phyloP scores from a whole-genome alignment of 2,888 invertebrate genomes.

The Eupeodes luniger region DNA sequence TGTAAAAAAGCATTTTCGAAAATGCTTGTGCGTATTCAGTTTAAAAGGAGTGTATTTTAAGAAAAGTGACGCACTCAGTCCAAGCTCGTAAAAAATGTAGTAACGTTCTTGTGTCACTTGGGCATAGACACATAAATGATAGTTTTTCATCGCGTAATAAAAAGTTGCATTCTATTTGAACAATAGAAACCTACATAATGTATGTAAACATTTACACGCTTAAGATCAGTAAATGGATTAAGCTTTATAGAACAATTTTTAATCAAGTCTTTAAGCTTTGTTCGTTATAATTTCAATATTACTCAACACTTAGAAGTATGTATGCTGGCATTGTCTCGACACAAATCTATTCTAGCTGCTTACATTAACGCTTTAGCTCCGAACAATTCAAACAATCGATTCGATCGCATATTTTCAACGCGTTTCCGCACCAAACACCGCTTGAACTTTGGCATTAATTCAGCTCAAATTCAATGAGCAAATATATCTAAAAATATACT shows the following conservation, averaged over 20 bases:
- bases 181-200: no score
- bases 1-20: no score
- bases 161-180: no score
- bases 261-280: background rate
- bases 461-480: background rate
- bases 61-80: no score
- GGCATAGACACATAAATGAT: no score
- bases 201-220: no score
- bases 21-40: no score
- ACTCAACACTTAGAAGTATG: background rate
- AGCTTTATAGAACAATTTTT: background rate
- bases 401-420: background rate
- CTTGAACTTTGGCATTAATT: slow-evolving; percentile 27
- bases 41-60: no score
- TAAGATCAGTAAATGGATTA: background rate
- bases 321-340: background rate
- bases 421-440: slow-evolving; percentile 38
- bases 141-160: no score
- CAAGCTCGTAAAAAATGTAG: no score
- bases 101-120: no score
- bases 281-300: background rate
- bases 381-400: background rate
- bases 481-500: slow-evolving; percentile 5
- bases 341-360: background rate
- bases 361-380: background rate